Base-by-base conservation (phyloP, 2,113 vertebrate species). In the Microtus oregoni region DNA sequence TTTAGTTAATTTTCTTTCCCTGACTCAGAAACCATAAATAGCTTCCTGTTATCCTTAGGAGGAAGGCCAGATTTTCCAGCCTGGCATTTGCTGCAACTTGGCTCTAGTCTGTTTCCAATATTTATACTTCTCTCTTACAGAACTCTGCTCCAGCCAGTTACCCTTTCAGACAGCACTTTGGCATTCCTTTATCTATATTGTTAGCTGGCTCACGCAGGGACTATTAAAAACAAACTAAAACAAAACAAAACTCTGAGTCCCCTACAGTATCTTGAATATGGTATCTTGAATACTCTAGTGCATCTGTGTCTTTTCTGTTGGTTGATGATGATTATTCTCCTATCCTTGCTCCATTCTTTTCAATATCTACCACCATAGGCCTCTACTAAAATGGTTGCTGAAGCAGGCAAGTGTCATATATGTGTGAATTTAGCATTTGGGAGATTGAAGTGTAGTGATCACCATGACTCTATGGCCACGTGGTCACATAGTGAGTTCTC, bases 41-140 rank as follows among this genome's bases (percentile, higher is more conserved):
- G 38, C 78, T 96, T 96, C 77, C 92, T 73, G 26, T 97, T 95
- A 93, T 58, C 90, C 70, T 63, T 65, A 95, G 76, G 88, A 88
- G 94, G 35, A 95, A 81, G 67, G 94, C 65, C 87, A 95, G 75
- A 95, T 47, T 61, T 91, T 86, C 91, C 68, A 94, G 47, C 68
- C 32, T 96, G 95, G 28, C 68, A 75, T 91, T 96, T n/a, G 92
- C 65, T 92, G 28, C 8, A 83, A 30, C 94, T 70, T 94, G 82
- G 44, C 79, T 91, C 58, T 24, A 94, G 26, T 20, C 32, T 81
- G 65, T 93, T 94, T 96, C 24, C 32, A 76, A 2, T 81, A 70
- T 94, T 91, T 65, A 90, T 93, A 75, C 14, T 94, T 94, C 11
- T 95, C 2, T 86, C 61, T 91, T 76, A 73, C 22, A 86, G 77